Evolutionary conservation across 2,888 invertebrate species (phyloP), one percentile per base, ranked within the genome.

Genomic region (Andrena hattorfiana): DNA sequence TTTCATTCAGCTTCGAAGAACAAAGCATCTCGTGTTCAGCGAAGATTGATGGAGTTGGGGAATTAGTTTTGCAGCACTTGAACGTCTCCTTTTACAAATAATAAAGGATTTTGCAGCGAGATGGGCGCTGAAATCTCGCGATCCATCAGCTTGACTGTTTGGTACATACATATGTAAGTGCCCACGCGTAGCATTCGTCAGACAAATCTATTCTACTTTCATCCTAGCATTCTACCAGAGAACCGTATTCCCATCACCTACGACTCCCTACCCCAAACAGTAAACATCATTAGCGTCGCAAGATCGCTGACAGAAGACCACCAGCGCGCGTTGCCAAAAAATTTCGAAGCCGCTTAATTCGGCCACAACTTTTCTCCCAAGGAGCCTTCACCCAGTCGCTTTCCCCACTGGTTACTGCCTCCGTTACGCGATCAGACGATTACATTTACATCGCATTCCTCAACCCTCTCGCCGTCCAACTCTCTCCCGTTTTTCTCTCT

Each of bases 381-480:
- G 30, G 32, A 62, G 49, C 35, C 28, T 42, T 20, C 54, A 48
- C 48, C 66, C 69, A 63, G 75, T 28, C 62, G 72, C n/a, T 16
- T 42, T 42, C 42, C 42, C 42, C 42, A 4, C 42, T 16, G 48
- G 32, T 23, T 59, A 42, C 48, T 56, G 66, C 30, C 73, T 56
- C 70, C 23, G 60, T 10, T 32, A 49, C 48, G 63, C 64, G 20
- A 35, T 49, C 59, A 59, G 62, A 75, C 56, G 82, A 77, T 88
- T 86, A 88, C 85, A 82, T 86, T 85, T 87, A 84, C 81, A 74
- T 81, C 78, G 75, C 74, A 77, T 77, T 85, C 82, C 64, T 72
- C 70, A 70, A 73, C 73, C 60, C 64, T 7, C n/a, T 23, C 30
- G 16, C 51, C 60, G 16, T n/a, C 70, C 62, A 67, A 23, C 28